Percentiles rank a stretch among this genome's conserved stretches.
Conservation (phyloP, 2,888 invertebrate species). For the Augochlorella aurata region DNA sequence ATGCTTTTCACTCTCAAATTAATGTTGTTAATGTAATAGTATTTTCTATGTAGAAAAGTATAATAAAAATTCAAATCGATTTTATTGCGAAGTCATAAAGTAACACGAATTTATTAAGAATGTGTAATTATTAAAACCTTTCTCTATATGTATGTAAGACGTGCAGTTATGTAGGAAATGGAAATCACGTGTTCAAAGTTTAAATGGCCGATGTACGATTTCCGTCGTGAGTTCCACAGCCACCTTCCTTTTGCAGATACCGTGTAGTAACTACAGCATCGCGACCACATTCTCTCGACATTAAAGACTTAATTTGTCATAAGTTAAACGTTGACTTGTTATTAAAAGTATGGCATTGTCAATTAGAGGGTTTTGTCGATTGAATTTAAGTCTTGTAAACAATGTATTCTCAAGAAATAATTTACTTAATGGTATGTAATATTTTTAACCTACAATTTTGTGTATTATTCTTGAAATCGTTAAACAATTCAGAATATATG, state of each 20-base stretch:
- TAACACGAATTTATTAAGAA: neutral
- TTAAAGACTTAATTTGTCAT: neutral
- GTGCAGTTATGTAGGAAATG: neutral
- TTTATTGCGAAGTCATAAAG: neutral
- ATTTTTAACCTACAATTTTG: slow-evolving; percentile 58
- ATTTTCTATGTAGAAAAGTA: neutral
- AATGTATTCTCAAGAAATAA: slow-evolving; percentile 57
- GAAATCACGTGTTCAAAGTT: slow-evolving; percentile 7
- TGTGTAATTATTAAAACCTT: neutral
- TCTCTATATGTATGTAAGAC: neutral
- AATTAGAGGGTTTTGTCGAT: slow-evolving; percentile 59
- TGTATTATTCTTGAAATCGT: neutral
- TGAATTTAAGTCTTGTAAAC: slow-evolving; percentile 60
- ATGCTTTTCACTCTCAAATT: neutral
- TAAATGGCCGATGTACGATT: rapidly evolving
- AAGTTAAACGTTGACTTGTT: neutral
- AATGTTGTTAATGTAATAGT: neutral
- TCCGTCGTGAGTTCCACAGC: neutral
- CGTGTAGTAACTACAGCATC: rapidly evolving
- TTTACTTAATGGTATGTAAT: slow-evolving; percentile 66
- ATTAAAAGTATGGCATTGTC: slow-evolving; percentile 66
- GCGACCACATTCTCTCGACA: neutral
- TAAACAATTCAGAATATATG: neutral
- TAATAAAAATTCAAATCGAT: neutral
- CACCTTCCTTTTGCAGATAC: neutral